These are phyloP conservation scores for Rhysida immarginata DNA, from an alignment of 1,140 invertebrate genomes.

Conservation along the genomic window DNA sequence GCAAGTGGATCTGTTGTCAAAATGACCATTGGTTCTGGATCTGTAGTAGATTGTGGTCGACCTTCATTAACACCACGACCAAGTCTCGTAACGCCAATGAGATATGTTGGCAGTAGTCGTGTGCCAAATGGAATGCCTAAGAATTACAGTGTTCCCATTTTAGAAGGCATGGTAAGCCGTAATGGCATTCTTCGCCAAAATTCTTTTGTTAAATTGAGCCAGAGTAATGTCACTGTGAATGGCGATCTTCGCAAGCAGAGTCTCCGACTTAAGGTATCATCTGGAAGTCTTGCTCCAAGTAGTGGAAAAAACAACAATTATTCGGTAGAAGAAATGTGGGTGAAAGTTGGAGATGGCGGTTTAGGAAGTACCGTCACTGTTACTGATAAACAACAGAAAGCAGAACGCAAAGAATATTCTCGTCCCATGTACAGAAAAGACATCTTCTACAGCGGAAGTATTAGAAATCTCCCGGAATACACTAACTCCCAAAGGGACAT, in stretches of 20 bases:
- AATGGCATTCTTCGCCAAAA: slow-evolving; percentile 4
- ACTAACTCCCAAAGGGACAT: slow-evolving; percentile 74
- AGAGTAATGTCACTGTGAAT: slow-evolving; percentile 5
- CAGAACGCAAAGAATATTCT: slow-evolving; percentile 40
- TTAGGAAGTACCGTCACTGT: slow-evolving; percentile 10
- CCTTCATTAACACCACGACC: not conserved
- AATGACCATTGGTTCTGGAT: slow-evolving; percentile 5
- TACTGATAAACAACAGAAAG: slow-evolving; percentile 9
- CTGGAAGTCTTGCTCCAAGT: not conserved
- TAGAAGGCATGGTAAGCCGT: slow-evolving; percentile 9
- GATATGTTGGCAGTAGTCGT: not conserved
- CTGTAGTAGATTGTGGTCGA: not conserved
- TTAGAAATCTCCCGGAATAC: slow-evolving; percentile 77
- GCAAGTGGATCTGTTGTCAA: not conserved
- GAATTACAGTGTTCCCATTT: slow-evolving; percentile 8
- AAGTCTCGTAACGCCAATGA: not conserved
- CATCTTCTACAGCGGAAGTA: slow-evolving; percentile 94
- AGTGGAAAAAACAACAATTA: slow-evolving; percentile 5
- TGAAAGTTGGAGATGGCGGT: slow-evolving; percentile 5
- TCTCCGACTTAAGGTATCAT: not conserved
- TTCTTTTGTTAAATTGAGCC: slow-evolving; percentile 5
- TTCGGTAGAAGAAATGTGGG: slow-evolving; percentile 9
- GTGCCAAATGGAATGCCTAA: slow-evolving; percentile 10
- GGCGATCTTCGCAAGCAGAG: slow-evolving; percentile 8
- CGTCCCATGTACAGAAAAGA: slow-evolving; percentile 89